Evolutionary conservation across 1,140 invertebrate species (phyloP).

Genomic region (Centruroides sculpturatus): DNA sequence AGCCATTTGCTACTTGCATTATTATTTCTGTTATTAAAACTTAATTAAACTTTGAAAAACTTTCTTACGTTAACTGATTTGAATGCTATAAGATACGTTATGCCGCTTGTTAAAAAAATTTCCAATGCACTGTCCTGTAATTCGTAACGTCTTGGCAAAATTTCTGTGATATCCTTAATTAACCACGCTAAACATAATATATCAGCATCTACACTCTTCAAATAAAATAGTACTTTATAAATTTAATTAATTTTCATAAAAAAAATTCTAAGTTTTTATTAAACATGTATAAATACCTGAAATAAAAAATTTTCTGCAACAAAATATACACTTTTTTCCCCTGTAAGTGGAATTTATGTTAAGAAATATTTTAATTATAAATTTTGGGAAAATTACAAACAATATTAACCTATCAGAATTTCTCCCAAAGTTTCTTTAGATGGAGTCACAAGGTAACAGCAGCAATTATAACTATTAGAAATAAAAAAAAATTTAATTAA

Average conservation of each 20-base stretch:
- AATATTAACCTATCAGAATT: constrained; percentile 40
- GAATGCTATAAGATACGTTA: constrained; percentile 65
- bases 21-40: no score
- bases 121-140: constrained; percentile 66
- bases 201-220: no score
- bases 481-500: background rate
- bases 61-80: constrained; percentile 31
- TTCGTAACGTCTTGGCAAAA: constrained; percentile 58
- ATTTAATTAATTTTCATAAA: no score
- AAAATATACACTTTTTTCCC: no score
- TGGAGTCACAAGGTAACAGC: constrained; percentile 51
- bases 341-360: no score
- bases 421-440: constrained; percentile 56
- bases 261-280: no score
- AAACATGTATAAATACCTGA: no score
- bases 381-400: background rate
- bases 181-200: constrained; percentile 39
- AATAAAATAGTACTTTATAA: no score
- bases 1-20: no score
- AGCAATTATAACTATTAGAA: constrained; percentile 23
- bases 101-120: constrained; percentile 60
- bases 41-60: background rate
- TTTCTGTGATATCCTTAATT: constrained; percentile 55
- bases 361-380: no score
- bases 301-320: no score